These are phyloP conservation scores for Asteroscopus sphinx DNA, from an alignment of 2,888 invertebrate species.

Conservation along the genomic window DNA sequence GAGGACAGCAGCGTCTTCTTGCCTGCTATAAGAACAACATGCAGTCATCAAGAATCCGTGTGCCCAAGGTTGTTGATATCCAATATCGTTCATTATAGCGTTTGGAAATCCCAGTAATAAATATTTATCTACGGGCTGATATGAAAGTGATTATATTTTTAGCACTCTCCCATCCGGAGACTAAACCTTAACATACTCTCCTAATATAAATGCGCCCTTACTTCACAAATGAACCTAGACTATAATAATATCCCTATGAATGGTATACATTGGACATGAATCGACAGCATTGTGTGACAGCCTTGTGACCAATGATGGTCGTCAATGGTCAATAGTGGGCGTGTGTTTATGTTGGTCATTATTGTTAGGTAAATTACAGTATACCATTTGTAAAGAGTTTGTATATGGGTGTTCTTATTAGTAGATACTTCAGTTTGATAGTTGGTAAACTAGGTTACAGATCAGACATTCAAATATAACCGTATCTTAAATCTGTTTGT, in stretches of 20 bases:
- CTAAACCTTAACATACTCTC: neutral
- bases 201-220: slow-evolving; percentile 1
- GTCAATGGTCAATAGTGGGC: slow-evolving; percentile 9
- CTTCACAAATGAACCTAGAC: neutral
- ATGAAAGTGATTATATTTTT: too few relatives aligned
- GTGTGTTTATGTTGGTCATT: slow-evolving; percentile 12
- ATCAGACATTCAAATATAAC: too few relatives aligned
- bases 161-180: neutral
- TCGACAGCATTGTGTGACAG: slow-evolving; percentile 20
- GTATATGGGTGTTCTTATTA: slow-evolving; percentile 2
- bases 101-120: too few relatives aligned
- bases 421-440: neutral
- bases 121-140: too few relatives aligned
- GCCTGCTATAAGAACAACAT: too few relatives aligned
- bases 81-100: too few relatives aligned
- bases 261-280: slow-evolving; percentile 17
- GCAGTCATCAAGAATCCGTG: too few relatives aligned
- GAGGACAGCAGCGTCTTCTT: too few relatives aligned
- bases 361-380: slow-evolving; percentile 6
- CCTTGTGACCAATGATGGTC: slow-evolving; percentile 35
- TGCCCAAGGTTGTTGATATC: too few relatives aligned
- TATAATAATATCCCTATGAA: slow-evolving; percentile 6
- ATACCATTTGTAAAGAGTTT: slow-evolving; percentile 2
- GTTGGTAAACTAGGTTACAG: too few relatives aligned
- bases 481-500: too few relatives aligned